Evolutionary conservation across 2,113 vertebrate genomes (phyloP).

Genomic region (Albula glossodonta): DNA sequence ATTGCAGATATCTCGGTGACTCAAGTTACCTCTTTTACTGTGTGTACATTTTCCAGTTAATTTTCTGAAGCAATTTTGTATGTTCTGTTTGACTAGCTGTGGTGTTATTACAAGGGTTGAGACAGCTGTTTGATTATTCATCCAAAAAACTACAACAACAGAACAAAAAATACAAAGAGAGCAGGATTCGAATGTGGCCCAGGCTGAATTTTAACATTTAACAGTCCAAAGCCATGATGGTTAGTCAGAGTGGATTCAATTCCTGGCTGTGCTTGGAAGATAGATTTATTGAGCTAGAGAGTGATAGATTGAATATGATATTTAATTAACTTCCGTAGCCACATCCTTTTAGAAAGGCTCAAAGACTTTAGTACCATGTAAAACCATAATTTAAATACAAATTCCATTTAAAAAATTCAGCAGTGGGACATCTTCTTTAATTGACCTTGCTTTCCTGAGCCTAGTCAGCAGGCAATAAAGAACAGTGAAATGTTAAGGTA

Average conservation of each 20-base stretch:
- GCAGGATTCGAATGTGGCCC: neutral
- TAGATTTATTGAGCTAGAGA: neutral
- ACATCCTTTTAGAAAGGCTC: slow-evolving; percentile 8
- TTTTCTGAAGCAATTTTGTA: neutral
- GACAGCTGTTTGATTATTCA: neutral
- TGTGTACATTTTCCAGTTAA: neutral
- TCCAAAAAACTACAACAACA: neutral
- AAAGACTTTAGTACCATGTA: slow-evolving; percentile 33
- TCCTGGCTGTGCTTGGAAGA: neutral
- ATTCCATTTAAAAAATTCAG: slow-evolving; percentile 40
- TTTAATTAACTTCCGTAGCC: slow-evolving; percentile 20
- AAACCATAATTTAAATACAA: slow-evolving; percentile 62
- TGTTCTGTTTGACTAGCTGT: neutral
- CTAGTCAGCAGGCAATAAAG: slow-evolving; percentile 69
- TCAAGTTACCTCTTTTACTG: neutral
- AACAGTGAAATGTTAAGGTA: slow-evolving; percentile 70
- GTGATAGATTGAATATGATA: slow-evolving; percentile 12
- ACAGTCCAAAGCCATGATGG: too few species aligned
- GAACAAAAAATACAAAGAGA: neutral
- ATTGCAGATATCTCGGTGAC: neutral
- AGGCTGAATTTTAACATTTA: too few species aligned
- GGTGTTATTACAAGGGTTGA: neutral
- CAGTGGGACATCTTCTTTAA: slow-evolving; percentile 59
- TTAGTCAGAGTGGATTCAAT: neutral
- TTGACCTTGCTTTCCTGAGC: slow-evolving; percentile 70